Base-by-base conservation (phyloP, 2,888 invertebrate species). In the Metopia argyrocephala region DNA sequence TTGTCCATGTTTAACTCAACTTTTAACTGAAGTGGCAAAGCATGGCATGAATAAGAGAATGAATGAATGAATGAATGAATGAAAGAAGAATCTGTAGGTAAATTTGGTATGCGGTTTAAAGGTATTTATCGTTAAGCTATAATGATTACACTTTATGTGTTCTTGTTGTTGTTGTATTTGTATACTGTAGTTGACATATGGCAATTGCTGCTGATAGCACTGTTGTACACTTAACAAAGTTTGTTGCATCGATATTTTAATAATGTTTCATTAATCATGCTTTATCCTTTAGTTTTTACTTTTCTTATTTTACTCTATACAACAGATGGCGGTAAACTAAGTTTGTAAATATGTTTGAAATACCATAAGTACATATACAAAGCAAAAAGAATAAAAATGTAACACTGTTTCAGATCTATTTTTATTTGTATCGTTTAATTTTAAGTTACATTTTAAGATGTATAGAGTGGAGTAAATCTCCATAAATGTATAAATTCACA, bases 51-150 rank as follows among this genome's bases (percentile, higher is more conserved):
- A n/a, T n/a, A n/a, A n/a, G n/a, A n/a, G n/a, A n/a, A n/a, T n/a
- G n/a, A n/a, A n/a, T n/a, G n/a, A n/a, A n/a, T n/a, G n/a, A n/a
- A n/a, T n/a, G n/a, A n/a, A n/a, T n/a, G n/a, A n/a, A n/a, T 12
- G 15, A 38, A 38, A 38, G 15, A 38, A 15, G 21, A 57, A 46
- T 70, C 69, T 76, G 70, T 57, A 50, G 45, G 57, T 70, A 64
- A 76, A 70, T 69, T 76, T 76, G 9, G 38, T 38, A 38, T 38
- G 64, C 64, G 70, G 64, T 76, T 76, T 27, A 45, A 50, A 70
- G 64, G 57, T 70, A 70, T 76, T 76, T 76, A 57, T 31, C 28
- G 38, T 69, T 76, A 76, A 76, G 62, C 64, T 23, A 23, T 76
- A 50, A 64, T 64, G 57, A 64, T 64, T 64, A 52, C 12, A 57